Conservation (phyloP, 2,888 invertebrate genomes). For the Caenorhabditis sp. region DNA sequence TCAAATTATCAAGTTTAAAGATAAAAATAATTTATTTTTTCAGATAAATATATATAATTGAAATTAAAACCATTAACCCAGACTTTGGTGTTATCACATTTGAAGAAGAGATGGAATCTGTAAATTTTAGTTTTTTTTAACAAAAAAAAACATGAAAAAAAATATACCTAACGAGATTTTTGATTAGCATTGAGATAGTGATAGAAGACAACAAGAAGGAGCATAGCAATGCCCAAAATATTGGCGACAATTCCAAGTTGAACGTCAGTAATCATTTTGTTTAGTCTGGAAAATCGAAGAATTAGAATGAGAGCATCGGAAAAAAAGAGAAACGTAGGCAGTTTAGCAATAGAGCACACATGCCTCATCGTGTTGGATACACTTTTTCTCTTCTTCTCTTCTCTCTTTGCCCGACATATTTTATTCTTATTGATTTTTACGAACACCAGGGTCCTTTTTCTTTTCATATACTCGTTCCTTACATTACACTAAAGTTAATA, state of each 20-base stretch:
- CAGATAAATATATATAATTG: neutral
- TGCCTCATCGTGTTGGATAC: constrained; percentile 31
- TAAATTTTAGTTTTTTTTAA: too few species aligned
- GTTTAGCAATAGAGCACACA: constrained; percentile 14
- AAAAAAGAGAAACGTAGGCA: constrained; percentile 1
- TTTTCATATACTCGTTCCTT: constrained; percentile 5
- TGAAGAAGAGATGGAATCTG: neutral
- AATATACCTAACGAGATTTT: constrained; percentile 9
- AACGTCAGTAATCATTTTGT: constrained; percentile 68
- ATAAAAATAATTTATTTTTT: neutral
- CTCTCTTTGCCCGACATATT: neutral
- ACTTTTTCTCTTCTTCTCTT: constrained; percentile 21
- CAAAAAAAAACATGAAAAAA: neutral
- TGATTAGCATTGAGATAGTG: constrained; percentile 69
- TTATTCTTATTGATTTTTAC: constrained; percentile 27
- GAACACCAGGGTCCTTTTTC: neutral
- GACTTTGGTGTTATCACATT: constrained; percentile 22
- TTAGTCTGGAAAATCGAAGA: neutral
- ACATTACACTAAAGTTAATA: neutral
- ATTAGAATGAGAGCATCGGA: constrained; percentile 2
- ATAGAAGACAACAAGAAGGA: constrained; percentile 68
- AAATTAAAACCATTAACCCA: constrained; percentile 6
- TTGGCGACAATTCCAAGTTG: constrained; percentile 69
- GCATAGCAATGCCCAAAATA: constrained; percentile 68
- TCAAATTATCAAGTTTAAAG: neutral